Evolutionary conservation across 2,888 invertebrate species (phyloP).

Genomic region (Tridacna gigas): DNA sequence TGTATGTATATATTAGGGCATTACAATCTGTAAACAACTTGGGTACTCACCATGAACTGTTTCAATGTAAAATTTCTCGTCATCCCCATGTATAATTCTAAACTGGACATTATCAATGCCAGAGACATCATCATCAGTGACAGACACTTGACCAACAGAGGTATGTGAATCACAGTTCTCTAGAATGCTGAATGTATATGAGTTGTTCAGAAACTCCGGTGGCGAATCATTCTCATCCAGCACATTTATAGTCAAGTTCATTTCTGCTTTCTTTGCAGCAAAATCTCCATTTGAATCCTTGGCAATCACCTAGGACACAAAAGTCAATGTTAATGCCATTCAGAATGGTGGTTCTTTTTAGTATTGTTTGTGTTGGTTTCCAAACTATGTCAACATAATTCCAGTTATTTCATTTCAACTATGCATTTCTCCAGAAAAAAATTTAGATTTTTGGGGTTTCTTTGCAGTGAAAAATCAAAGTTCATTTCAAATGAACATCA

Average conservation of each 20-base stretch:
- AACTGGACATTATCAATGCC: constrained; percentile 40
- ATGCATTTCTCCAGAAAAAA: no score
- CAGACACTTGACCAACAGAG: constrained; percentile 50
- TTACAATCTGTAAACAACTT: no score
- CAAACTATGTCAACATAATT: no score
- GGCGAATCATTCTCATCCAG: constrained; percentile 61
- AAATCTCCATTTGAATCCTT: constrained; percentile 25
- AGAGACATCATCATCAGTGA: constrained; percentile 49
- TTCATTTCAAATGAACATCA: no score
- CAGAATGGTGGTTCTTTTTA: no score
- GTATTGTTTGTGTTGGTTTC: no score
- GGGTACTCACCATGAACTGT: constrained; percentile 40
- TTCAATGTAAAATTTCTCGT: constrained; percentile 60
- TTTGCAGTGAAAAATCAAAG: no score
- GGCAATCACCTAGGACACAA: constrained; percentile 24
- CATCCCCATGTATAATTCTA: constrained; percentile 51
- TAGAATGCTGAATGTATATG: constrained; percentile 39
- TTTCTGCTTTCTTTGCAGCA: constrained; percentile 17
- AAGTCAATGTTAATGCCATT: no score
- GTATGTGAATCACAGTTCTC: constrained; percentile 44
- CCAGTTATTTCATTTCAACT: no score
- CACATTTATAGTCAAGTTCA: constrained; percentile 42
- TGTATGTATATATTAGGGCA: no score
- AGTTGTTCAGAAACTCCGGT: constrained; percentile 43
- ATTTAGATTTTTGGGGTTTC: no score